Evolutionary conservation across 2,888 invertebrate genomes (phyloP).

Genomic region (Lasioglossum zephyrum): DNA sequence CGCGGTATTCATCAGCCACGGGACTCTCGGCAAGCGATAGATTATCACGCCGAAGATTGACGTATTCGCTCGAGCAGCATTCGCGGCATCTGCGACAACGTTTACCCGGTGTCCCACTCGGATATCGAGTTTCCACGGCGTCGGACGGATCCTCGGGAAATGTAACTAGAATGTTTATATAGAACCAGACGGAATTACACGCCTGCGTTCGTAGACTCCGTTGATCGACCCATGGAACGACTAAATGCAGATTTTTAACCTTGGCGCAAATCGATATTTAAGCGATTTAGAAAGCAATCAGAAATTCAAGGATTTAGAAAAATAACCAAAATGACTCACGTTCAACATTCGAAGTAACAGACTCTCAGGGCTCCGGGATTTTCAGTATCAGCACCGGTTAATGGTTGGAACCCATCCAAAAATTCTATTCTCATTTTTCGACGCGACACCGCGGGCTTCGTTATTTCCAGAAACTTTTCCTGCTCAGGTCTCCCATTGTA

Average conservation of each 20-base stretch:
- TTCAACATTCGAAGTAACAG: neutral
- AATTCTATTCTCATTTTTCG: neutral
- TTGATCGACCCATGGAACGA: neutral
- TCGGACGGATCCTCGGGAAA: neutral
- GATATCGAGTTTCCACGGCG: conserved; percentile 19
- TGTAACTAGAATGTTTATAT: neutral
- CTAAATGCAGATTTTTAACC: neutral
- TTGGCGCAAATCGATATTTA: neutral
- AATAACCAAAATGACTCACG: neutral
- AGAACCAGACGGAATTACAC: neutral
- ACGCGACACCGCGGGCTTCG: neutral
- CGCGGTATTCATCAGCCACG: conserved; percentile 2
- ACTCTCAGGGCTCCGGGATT: neutral
- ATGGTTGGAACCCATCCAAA: neutral
- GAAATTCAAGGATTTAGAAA: neutral
- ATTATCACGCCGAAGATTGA: conserved; percentile 7
- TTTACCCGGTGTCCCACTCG: conserved; percentile 6
- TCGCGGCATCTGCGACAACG: neutral
- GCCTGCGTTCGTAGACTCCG: neutral
- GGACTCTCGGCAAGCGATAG: neutral
- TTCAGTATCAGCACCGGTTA: conserved; percentile 1
- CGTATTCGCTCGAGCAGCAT: conserved; percentile 6
- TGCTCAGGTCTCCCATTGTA: neutral
- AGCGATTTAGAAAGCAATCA: no score
- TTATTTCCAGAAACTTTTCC: neutral